Percentiles rank a stretch among this genome's conserved stretches.
Evolutionary conservation across 2,113 vertebrate genomes (phyloP).

Genomic region (Xiphophorus couchianus): DNA sequence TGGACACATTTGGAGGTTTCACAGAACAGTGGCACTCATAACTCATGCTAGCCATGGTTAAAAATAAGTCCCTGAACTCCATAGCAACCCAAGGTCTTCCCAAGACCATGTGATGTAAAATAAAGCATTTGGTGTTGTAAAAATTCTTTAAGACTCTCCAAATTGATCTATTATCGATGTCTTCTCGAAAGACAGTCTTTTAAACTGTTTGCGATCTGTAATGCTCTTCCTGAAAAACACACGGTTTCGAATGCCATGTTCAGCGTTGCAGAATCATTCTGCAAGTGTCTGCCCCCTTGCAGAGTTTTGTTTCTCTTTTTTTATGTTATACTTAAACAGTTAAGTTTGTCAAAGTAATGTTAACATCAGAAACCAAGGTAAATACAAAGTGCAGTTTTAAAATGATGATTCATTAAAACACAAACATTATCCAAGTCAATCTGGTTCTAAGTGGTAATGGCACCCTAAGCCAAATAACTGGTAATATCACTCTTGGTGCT

Average conservation of each 20-base stretch:
- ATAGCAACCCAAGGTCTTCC: constrained; percentile 64
- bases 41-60: constrained; percentile 60
- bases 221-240: not conserved
- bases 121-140: not conserved
- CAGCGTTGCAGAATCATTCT: not conserved
- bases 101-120: constrained; percentile 37
- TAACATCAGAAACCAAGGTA: not conserved
- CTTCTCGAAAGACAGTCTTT: not conserved
- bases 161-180: too few relatives aligned
- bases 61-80: constrained; percentile 59
- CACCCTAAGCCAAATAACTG: not conserved
- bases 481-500: not conserved
- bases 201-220: not conserved
- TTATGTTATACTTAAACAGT: not conserved
- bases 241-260: not conserved
- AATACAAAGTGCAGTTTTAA: not conserved
- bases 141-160: not conserved
- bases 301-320: not conserved
- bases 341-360: not conserved
- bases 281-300: not conserved
- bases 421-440: not conserved
- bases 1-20: constrained; percentile 66
- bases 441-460: not conserved
- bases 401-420: too few relatives aligned
- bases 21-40: constrained; percentile 59